Percentiles rank a stretch among this genome's conserved stretches.
phyloP scores from a whole-genome alignment of 2,888 invertebrate genomes.

The Zaprionus obscuricornis region DNA sequence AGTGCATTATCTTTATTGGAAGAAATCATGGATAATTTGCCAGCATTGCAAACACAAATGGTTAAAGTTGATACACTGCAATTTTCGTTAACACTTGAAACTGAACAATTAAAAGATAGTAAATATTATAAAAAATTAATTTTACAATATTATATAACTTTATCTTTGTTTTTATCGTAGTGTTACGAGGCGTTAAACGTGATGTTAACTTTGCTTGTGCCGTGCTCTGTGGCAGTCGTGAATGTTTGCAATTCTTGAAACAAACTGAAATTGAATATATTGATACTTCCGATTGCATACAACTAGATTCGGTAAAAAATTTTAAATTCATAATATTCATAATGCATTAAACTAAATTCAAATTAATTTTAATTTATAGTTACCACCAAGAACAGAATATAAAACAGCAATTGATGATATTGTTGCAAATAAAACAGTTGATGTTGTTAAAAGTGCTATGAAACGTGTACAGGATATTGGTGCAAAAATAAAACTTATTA shows the following conservation, averaged over 20 bases:
- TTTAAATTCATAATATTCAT: too few relatives aligned
- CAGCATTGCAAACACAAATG: slow-evolving; percentile 87
- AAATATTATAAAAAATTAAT: slow-evolving; percentile 38
- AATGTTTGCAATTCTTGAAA: slow-evolving; percentile 55
- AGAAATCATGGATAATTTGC: slow-evolving; percentile 89
- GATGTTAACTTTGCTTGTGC: slow-evolving; percentile 63
- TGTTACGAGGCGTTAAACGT: slow-evolving; percentile 61
- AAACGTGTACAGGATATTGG: slow-evolving; percentile 34
- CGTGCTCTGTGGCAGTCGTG: slow-evolving; percentile 47
- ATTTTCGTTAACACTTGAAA: slow-evolving; percentile 88
- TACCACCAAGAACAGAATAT: slow-evolving; percentile 40
- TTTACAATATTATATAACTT: not conserved
- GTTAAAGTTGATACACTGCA: slow-evolving; percentile 87
- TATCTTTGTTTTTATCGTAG: slow-evolving; percentile 17
- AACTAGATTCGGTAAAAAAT: slow-evolving; percentile 46
- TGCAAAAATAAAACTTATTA: slow-evolving; percentile 28
- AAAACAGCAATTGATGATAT: slow-evolving; percentile 33
- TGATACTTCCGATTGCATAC: slow-evolving; percentile 54
- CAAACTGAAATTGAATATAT: slow-evolving; percentile 46
- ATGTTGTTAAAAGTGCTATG: slow-evolving; percentile 29
- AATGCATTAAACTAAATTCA: too few relatives aligned
- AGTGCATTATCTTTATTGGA: slow-evolving; percentile 90
- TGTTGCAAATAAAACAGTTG: not conserved
- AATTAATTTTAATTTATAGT: slow-evolving; percentile 17
- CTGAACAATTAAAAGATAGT: slow-evolving; percentile 90